Percentiles rank a stretch among this genome's conserved stretches.
Evolutionary conservation across 2,888 invertebrate genomes (phyloP).

Genomic region (Platycheirus rosarum): DNA sequence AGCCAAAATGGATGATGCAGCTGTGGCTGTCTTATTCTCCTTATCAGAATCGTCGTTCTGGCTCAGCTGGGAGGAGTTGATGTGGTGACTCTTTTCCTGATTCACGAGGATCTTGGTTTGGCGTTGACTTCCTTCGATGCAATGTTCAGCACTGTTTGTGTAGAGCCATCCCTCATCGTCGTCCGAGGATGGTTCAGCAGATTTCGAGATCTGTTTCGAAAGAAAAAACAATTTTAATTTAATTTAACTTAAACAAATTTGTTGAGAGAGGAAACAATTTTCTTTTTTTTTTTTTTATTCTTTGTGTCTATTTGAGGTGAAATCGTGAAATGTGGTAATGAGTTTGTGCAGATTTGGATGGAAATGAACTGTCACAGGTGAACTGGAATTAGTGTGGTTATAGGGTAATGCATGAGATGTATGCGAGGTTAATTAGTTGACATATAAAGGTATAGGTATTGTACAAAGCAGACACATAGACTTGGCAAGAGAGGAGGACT

Average conservation of each 20-base stretch:
- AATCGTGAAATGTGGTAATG: slow-evolving; percentile 69
- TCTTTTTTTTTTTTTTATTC: slow-evolving; percentile 27
- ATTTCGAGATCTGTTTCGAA: slow-evolving; percentile 79
- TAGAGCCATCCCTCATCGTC: slow-evolving; percentile 84
- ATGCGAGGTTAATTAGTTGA: slow-evolving; percentile 71
- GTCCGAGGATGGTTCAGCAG: slow-evolving; percentile 84
- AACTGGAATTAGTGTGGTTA: slow-evolving; percentile 69
- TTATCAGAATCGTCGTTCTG: slow-evolving; percentile 81
- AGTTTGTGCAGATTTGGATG: slow-evolving; percentile 38
- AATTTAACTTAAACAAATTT: slow-evolving; percentile 52
- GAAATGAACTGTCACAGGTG: slow-evolving; percentile 63
- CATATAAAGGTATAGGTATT: too few species aligned
- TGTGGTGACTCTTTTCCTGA: slow-evolving; percentile 64
- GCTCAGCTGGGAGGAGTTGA: slow-evolving; percentile 49
- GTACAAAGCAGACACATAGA: slow-evolving; percentile 1
- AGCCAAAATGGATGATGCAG: slow-evolving; percentile 73
- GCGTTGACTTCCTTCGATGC: slow-evolving; percentile 48
- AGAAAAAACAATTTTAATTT: slow-evolving; percentile 51
- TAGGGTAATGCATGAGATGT: slow-evolving; percentile 50
- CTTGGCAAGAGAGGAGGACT: slow-evolving; percentile 10
- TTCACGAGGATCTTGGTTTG: slow-evolving; percentile 77
- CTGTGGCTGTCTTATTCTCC: slow-evolving; percentile 80
- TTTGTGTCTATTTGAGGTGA: slow-evolving; percentile 39
- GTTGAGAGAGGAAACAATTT: slow-evolving; percentile 1
- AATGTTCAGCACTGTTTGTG: slow-evolving; percentile 57